Conservation (phyloP, 1,140 invertebrate genomes). For the Polypedilum vanderplanki region DNA sequence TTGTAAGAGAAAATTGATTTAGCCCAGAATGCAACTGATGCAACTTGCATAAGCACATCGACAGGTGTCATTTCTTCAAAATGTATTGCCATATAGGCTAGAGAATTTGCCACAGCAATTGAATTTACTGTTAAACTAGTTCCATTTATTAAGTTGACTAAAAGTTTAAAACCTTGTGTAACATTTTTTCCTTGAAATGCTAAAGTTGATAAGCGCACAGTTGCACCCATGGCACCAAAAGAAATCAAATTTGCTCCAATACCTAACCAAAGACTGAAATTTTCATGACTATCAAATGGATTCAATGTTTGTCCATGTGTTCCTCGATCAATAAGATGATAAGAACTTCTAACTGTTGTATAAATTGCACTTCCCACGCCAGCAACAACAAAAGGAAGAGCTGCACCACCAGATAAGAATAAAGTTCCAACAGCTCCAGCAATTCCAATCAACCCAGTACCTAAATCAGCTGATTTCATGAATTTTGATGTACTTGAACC, state of each 20-base stretch:
- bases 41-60: conserved; percentile 10
- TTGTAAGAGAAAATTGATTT: not conserved
- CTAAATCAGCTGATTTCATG: not conserved
- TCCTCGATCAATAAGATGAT: conserved; percentile 21
- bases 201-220: not conserved
- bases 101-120: conserved; percentile 7
- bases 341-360: not conserved
- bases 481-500: conserved; percentile 22
- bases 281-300: conserved; percentile 2
- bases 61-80: conserved; percentile 4
- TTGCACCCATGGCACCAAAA: conserved; percentile 5
- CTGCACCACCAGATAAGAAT: not conserved
- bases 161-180: not conserved
- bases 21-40: not conserved
- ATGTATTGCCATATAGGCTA: conserved; percentile 20
- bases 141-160: conserved; percentile 13
- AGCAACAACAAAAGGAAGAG: conserved; percentile 23
- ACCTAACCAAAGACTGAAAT: not conserved
- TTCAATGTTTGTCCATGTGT: not conserved
- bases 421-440: conserved; percentile 11
- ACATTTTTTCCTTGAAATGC: conserved; percentile 22
- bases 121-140: conserved; percentile 15
- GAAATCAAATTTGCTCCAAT: conserved; percentile 20
- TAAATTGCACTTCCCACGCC: not conserved
- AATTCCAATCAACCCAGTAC: not conserved